Evolutionary conservation across 2,113 vertebrate genomes (phyloP).

Genomic region (Pelodiscus sinensis): DNA sequence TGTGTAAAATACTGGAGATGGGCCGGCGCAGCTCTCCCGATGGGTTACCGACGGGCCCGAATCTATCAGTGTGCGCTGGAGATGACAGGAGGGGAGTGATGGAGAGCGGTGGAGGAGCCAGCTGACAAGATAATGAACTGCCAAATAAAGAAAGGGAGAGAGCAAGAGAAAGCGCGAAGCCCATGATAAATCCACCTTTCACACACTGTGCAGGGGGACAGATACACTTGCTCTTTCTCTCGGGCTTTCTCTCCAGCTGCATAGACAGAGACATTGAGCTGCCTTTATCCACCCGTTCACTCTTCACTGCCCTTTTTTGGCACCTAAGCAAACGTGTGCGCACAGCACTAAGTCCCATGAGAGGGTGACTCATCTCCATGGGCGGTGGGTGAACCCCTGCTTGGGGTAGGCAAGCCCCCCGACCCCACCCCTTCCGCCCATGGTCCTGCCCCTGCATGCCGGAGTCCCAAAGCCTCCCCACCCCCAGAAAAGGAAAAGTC

Average conservation of each 20-base stretch:
- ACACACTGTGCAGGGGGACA: background rate
- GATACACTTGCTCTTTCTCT: slow-evolving; percentile 52
- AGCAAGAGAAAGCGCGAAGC: slow-evolving; percentile 34
- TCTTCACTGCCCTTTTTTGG: fast-evolving
- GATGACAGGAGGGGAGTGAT: background rate
- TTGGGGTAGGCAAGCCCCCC: too few species aligned
- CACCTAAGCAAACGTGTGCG: too few species aligned
- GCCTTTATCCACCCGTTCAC: background rate
- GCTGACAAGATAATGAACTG: slow-evolving; percentile 71
- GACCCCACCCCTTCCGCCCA: too few species aligned
- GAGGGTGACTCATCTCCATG: background rate
- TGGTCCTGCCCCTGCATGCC: too few species aligned
- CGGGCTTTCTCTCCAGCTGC: slow-evolving; percentile 1
- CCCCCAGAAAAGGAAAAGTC: too few species aligned
- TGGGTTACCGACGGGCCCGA: background rate
- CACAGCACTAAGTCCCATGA: fast-evolving
- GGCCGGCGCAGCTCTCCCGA: background rate
- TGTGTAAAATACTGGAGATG: background rate
- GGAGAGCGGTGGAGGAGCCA: slow-evolving; percentile 40
- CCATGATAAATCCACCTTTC: slow-evolving; percentile 67
- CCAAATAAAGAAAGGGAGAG: slow-evolving; percentile 47
- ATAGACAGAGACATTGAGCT: background rate
- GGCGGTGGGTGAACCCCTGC: too few species aligned
- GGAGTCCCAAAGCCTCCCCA: too few species aligned
- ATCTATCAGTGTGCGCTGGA: background rate